phyloP scores from a whole-genome alignment of 92 coral and sea anemone genomes.

The Metridium senile region DNA sequence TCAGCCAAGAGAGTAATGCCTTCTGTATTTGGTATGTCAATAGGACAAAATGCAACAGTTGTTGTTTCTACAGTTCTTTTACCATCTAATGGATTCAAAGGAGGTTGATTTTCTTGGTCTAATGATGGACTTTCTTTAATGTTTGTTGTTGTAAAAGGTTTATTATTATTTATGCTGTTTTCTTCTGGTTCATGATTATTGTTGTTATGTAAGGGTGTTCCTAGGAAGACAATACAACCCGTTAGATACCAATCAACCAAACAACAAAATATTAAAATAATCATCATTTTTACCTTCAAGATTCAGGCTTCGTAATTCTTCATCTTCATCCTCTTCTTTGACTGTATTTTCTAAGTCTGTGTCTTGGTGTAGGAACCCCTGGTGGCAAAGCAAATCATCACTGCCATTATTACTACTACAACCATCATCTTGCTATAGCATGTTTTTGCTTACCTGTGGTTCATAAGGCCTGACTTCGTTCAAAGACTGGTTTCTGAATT shows the following conservation, averaged over 20 bases:
- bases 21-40: constrained; percentile 40
- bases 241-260: constrained; percentile 2
- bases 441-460: constrained; percentile 62
- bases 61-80: constrained; percentile 23
- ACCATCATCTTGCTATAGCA: neutral
- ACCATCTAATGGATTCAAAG: constrained; percentile 9
- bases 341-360: constrained; percentile 53
- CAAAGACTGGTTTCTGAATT: constrained; percentile 96
- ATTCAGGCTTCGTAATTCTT: constrained; percentile 70
- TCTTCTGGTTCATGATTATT: constrained; percentile 22
- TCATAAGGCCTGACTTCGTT: constrained; percentile 99
- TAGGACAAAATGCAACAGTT: constrained; percentile 47
- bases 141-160: neutral
- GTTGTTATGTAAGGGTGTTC: constrained; percentile 24
- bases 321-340: constrained; percentile 72
- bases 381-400: constrained; percentile 11
- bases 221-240: constrained; percentile 6
- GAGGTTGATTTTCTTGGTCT: constrained; percentile 51
- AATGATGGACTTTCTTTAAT: constrained; percentile 24
- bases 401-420: constrained; percentile 15
- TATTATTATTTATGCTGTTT: neutral
- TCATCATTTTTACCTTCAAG: constrained; percentile 40
- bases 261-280: neutral
- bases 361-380: constrained; percentile 68
- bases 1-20: constrained; percentile 64